Conservation (phyloP, 2,113 vertebrate genomes). For the Pheucticus melanocephalus region DNA sequence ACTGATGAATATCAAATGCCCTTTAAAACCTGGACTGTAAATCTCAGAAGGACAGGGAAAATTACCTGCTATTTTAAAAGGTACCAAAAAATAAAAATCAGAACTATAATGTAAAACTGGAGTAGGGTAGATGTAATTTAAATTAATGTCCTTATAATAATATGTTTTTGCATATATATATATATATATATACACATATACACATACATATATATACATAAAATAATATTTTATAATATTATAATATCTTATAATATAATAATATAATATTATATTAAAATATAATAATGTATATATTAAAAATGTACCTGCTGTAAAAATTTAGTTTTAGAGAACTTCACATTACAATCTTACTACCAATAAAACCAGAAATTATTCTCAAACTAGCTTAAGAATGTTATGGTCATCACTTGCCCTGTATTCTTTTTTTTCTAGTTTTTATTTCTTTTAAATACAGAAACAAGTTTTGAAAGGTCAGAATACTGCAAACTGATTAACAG, state of each 20-base stretch:
- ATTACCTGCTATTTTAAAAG: background rate
- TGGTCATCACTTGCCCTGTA: rapidly evolving
- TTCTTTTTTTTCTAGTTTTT: background rate
- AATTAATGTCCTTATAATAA: background rate
- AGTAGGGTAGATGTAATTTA: background rate
- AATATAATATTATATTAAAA: background rate
- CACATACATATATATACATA: too few relatives aligned
- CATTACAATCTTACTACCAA: background rate
- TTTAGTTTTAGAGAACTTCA: background rate
- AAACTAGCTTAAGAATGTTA: background rate
- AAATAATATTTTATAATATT: too few relatives aligned
- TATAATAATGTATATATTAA: background rate
- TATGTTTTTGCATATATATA: background rate
- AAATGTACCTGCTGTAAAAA: background rate
- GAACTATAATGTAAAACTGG: background rate
- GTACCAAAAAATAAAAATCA: background rate
- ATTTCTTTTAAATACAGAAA: background rate
- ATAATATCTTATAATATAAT: too few relatives aligned
- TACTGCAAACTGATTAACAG: background rate
- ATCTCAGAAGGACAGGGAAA: background rate
- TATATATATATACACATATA: background rate
- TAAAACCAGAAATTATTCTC: background rate
- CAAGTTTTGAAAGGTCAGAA: background rate
- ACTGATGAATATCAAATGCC: background rate
- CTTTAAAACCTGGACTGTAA: background rate